phyloP scores from a whole-genome alignment of 2,113 vertebrate genomes.

The Lutjanus erythropterus region DNA sequence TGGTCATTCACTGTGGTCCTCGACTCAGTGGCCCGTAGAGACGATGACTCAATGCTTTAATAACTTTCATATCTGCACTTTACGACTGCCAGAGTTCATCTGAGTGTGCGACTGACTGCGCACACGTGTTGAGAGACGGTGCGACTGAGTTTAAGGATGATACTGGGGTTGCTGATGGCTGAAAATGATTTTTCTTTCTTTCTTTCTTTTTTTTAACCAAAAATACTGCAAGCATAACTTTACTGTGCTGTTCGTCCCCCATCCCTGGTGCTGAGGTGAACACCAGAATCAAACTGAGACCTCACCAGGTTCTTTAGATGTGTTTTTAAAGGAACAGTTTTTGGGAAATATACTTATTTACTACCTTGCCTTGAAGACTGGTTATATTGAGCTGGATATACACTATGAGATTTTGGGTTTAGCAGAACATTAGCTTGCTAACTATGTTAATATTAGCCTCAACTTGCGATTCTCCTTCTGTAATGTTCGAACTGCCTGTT shows the following conservation, averaged over 20 bases:
- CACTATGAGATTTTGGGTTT: no score
- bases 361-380: not conserved
- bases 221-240: no score
- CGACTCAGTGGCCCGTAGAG: not conserved
- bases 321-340: no score
- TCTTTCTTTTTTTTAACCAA: not conserved
- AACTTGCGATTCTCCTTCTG: no score
- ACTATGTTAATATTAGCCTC: no score
- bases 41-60: constrained; percentile 30
- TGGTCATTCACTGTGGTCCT: not conserved
- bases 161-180: not conserved
- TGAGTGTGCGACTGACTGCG: not conserved
- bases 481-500: no score
- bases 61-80: constrained; percentile 22
- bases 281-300: no score
- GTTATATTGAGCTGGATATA: not conserved
- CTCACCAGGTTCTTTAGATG: no score
- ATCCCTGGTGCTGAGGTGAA: no score
- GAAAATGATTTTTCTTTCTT: not conserved
- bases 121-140: not conserved
- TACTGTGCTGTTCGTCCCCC: no score
- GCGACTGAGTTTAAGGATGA: not conserved
- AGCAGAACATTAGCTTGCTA: no score
- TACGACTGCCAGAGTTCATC: not conserved
- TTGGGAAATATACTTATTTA: not conserved